These are phyloP conservation scores for Drosophila melanica DNA, from an alignment of 1,140 invertebrate genomes.

Conservation along the genomic window DNA sequence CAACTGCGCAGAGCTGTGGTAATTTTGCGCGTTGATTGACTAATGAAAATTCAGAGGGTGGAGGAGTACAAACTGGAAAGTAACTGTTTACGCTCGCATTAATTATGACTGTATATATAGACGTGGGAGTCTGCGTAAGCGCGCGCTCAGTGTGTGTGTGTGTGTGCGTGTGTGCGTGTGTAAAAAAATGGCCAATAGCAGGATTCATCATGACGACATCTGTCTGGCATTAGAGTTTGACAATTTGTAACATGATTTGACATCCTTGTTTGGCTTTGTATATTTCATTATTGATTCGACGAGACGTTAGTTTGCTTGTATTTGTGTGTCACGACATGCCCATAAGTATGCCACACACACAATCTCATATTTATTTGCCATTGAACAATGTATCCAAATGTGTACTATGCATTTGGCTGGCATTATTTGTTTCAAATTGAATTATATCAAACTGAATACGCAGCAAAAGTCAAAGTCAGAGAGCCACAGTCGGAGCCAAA, in stretches of 20 bases:
- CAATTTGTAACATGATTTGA: conserved; percentile 58
- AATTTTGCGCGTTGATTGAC: conserved; percentile 70
- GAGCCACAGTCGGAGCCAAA: conserved; percentile 37
- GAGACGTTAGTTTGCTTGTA: conserved; percentile 13
- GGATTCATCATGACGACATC: conserved; percentile 20
- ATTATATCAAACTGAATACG: conserved; percentile 64
- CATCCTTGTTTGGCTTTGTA: conserved; percentile 5
- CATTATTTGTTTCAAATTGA: conserved; percentile 60
- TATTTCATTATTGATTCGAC: conserved; percentile 45
- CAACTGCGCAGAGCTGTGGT: conserved; percentile 15
- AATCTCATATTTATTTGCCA: conserved; percentile 12
- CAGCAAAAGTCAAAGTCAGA: conserved; percentile 59
- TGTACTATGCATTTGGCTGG: conserved; percentile 19
- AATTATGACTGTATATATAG: conserved; percentile 43
- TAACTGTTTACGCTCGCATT: conserved; percentile 38
- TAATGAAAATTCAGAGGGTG: conserved; percentile 33
- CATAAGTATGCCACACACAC: conserved; percentile 29
- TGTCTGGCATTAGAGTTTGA: conserved; percentile 30
- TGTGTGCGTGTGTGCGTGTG: not conserved
- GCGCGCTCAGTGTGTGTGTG: not conserved
- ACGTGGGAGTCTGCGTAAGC: not conserved
- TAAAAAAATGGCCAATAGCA: conserved; percentile 24
- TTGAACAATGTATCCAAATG: not conserved
- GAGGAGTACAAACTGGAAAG: not conserved
- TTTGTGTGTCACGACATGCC: conserved; percentile 24